Evolutionary conservation across 64 coral and sea anemone genomes (phyloP).

Genomic region (Montipora foliosa): DNA sequence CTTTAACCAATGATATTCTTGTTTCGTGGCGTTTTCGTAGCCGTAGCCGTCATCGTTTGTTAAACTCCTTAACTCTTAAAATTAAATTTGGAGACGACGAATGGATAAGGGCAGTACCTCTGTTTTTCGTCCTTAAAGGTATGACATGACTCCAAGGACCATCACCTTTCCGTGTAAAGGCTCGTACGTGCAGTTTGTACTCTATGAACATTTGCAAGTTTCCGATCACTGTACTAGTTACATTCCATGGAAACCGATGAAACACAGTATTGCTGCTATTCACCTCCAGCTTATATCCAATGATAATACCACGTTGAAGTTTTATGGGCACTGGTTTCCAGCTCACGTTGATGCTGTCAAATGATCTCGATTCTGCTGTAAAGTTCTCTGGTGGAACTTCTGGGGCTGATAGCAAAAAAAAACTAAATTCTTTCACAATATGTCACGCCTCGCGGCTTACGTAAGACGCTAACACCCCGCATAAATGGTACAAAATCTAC

Average conservation of each 20-base stretch:
- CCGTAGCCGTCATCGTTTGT: no score
- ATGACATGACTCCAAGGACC: no score
- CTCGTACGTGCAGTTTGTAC: neutral
- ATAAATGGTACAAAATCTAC: no score
- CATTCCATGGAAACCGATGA: neutral
- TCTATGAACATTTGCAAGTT: neutral
- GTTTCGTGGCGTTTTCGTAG: no score
- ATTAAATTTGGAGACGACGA: no score
- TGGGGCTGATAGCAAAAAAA: conserved; percentile 15
- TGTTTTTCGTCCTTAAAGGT: neutral
- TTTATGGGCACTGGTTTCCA: conserved; percentile 38
- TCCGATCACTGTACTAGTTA: neutral
- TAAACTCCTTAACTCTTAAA: no score
- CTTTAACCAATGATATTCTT: no score
- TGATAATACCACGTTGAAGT: conserved; percentile 13
- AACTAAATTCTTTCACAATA: no score
- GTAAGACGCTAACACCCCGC: no score
- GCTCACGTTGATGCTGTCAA: conserved; percentile 2
- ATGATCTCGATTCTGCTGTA: conserved; percentile 15
- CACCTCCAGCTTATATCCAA: conserved; percentile 8
- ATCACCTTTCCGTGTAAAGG: conserved; percentile 1
- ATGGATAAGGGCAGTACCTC: neutral
- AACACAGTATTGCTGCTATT: neutral
- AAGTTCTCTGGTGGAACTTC: conserved; percentile 19
- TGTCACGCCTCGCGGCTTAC: no score